These are phyloP conservation scores for Trachelus tabidus DNA, from an alignment of 2,888 invertebrate species.

Conservation along the genomic window DNA sequence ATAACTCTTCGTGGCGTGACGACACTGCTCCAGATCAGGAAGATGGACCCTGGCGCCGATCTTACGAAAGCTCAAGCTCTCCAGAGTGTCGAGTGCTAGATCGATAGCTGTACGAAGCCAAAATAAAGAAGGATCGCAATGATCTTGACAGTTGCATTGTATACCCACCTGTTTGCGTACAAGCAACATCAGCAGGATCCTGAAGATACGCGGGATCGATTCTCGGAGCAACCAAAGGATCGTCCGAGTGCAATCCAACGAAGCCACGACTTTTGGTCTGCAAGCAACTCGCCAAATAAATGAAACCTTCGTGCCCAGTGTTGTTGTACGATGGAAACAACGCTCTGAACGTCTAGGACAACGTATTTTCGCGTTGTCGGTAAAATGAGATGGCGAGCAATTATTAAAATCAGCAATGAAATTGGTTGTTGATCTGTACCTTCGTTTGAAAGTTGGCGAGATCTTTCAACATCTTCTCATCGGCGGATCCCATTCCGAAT, in stretches of 20 bases:
- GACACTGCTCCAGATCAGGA: conserved; percentile 74
- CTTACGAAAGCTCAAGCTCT: conserved; percentile 70
- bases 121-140: neutral
- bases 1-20: conserved; percentile 67
- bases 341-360: conserved; percentile 71
- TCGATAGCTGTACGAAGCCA: conserved; percentile 68
- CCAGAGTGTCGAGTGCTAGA: conserved; percentile 69
- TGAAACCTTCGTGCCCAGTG: conserved; percentile 75
- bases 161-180: conserved; percentile 71
- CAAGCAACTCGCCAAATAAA: conserved; percentile 74
- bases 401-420: conserved; percentile 14
- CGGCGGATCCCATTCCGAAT: conserved; percentile 77
- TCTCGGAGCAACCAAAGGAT: conserved; percentile 72
- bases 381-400: conserved; percentile 8
- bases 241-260: conserved; percentile 70
- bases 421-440: conserved; percentile 56
- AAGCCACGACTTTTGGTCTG: conserved; percentile 80
- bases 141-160: neutral
- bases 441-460: conserved; percentile 75
- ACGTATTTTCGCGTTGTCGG: conserved; percentile 8
- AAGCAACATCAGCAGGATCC: conserved; percentile 71
- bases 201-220: conserved; percentile 83
- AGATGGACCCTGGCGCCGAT: conserved; percentile 75
- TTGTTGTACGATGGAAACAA: conserved; percentile 76
- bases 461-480: conserved; percentile 73